Percentiles rank a stretch among this genome's conserved stretches.
These are phyloP conservation scores for Falco rusticolus DNA, from an alignment of 2,797 vertebrate genomes.

Conservation along the genomic window DNA sequence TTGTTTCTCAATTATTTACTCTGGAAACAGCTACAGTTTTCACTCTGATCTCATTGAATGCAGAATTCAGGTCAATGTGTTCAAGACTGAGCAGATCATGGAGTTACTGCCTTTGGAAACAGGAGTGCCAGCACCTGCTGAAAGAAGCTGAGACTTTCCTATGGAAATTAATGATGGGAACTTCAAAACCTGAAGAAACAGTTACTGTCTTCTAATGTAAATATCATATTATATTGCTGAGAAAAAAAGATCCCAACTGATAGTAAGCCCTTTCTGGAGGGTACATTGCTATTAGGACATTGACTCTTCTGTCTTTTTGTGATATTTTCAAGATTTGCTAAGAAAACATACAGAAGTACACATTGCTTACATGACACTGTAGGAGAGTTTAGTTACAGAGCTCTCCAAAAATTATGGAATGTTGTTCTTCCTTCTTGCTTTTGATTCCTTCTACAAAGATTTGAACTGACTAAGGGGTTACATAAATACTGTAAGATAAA, in stretches of 20 bases:
- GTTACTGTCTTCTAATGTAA: neutral
- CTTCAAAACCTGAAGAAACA: neutral
- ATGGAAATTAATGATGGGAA: neutral
- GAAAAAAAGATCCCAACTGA: neutral
- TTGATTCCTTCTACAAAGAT: neutral
- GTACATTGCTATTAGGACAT: neutral
- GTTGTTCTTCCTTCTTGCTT: neutral
- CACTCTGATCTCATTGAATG: neutral
- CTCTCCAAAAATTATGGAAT: neutral
- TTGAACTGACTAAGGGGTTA: neutral
- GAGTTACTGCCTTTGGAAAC: neutral
- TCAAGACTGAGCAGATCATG: neutral
- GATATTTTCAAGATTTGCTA: neutral
- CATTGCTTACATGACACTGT: neutral
- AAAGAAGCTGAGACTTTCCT: neutral
- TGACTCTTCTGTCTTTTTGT: neutral
- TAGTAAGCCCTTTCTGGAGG: neutral
- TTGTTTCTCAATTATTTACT: neutral
- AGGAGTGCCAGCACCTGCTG: neutral
- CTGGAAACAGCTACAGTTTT: neutral
- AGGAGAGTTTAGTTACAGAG: neutral
- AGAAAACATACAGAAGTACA: neutral
- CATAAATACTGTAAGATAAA: neutral
- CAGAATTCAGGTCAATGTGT: neutral
- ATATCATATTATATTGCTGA: neutral